These are phyloP conservation scores for Scelioninae gen. 1 DNA, from an alignment of 2,888 invertebrate species.

Conservation along the genomic window DNA sequence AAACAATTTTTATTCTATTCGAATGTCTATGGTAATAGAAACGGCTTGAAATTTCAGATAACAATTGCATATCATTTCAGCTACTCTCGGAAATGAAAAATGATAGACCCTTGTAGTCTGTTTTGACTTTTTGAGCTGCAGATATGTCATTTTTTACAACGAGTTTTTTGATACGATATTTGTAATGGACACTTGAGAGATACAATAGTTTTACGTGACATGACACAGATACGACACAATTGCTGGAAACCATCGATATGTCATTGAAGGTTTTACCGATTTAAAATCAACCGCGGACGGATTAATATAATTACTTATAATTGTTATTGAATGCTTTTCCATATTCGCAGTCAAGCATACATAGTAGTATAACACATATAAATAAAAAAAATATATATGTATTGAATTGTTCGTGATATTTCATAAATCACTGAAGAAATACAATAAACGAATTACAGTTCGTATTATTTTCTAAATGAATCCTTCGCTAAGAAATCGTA, in stretches of 20 bases:
- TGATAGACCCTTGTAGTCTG: constrained; percentile 45
- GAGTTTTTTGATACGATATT: constrained; percentile 45
- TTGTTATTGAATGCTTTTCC: neutral
- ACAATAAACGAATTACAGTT: no score
- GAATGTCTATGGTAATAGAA: constrained; percentile 4
- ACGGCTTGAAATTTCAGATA: constrained; percentile 9
- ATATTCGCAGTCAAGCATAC: no score
- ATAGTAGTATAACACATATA: no score
- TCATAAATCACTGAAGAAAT: no score
- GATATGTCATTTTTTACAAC: constrained; percentile 54
- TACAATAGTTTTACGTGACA: constrained; percentile 52
- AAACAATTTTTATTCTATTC: neutral
- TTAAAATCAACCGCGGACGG: constrained; percentile 17
- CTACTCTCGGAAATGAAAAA: constrained; percentile 45
- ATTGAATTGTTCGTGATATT: no score
- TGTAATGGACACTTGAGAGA: constrained; percentile 57
- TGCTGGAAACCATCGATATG: constrained; percentile 45
- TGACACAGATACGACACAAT: constrained; percentile 38
- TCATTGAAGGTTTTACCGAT: constrained; percentile 28
- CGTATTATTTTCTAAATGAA: constrained; percentile 30
- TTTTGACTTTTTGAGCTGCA: constrained; percentile 54
- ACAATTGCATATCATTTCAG: constrained; percentile 40
- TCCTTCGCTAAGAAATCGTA: constrained; percentile 3
- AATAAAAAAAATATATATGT: no score
- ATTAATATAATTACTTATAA: constrained; percentile 39